phyloP scores from a whole-genome alignment of 2,888 invertebrate genomes.

The Ochropleura leucogaster region DNA sequence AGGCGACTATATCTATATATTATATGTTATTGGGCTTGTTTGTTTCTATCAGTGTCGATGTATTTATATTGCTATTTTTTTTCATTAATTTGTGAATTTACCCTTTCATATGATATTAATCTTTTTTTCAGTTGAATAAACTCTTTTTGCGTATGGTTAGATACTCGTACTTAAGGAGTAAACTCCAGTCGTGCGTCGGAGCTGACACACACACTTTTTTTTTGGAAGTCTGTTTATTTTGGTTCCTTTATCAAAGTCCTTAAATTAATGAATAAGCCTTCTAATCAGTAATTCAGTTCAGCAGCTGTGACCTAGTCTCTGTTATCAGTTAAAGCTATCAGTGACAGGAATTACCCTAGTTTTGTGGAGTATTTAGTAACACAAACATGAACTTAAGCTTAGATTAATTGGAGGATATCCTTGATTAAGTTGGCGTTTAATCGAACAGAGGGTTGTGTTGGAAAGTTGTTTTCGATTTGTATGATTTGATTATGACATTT shows the following conservation, averaged over 20 bases:
- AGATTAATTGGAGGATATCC: slow-evolving; percentile 30
- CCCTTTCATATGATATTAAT: too few relatives aligned
- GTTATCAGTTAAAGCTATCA: slow-evolving; percentile 30
- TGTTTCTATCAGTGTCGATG: too few relatives aligned
- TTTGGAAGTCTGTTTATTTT: neutral
- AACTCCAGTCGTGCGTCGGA: too few relatives aligned
- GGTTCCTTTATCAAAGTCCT: neutral
- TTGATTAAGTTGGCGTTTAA: neutral
- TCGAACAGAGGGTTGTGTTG: neutral
- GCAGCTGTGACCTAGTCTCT: slow-evolving; percentile 11
- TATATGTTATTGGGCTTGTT: too few relatives aligned
- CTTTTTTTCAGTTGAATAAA: too few relatives aligned
- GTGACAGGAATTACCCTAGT: slow-evolving; percentile 25
- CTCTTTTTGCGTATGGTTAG: too few relatives aligned
- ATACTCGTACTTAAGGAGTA: too few relatives aligned
- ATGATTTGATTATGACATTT: too few relatives aligned
- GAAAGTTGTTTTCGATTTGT: neutral
- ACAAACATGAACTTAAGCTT: slow-evolving; percentile 15
- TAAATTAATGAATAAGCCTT: neutral
- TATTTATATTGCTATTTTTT: too few relatives aligned
- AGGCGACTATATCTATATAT: too few relatives aligned
- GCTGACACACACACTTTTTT: too few relatives aligned
- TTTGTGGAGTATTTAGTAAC: slow-evolving; percentile 18
- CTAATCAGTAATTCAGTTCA: neutral
- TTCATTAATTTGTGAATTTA: too few relatives aligned